These are phyloP conservation scores for Chlorodrepanis virens DNA, from an alignment of 2,113 vertebrate genomes.

Conservation along the genomic window DNA sequence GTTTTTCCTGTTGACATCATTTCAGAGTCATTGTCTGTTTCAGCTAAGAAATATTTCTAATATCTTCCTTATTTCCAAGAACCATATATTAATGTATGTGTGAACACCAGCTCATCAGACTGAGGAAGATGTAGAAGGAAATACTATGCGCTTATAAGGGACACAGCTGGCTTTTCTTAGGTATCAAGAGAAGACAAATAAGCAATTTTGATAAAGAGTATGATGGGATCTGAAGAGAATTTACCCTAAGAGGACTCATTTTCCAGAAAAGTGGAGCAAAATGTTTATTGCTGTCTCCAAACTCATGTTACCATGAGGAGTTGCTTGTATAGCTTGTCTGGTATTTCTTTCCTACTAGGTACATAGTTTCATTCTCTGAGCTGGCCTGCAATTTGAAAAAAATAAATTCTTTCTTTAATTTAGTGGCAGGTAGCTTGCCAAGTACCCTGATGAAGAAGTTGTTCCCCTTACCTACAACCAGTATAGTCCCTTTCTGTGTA, in stretches of 20 bases:
- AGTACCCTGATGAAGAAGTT: neutral
- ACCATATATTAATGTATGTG: neutral
- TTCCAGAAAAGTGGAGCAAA: neutral
- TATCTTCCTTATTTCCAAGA: neutral
- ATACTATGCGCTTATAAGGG: neutral
- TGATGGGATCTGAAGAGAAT: neutral
- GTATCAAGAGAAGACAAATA: neutral
- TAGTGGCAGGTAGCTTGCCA: neutral
- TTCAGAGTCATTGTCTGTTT: conserved; percentile 5
- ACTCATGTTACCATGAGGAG: neutral
- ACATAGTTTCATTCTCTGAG: neutral
- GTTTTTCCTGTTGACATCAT: neutral
- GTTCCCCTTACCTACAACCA: neutral
- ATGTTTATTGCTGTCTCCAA: neutral
- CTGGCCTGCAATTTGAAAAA: neutral
- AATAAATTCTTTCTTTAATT: neutral
- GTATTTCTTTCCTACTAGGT: neutral
- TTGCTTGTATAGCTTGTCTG: neutral
- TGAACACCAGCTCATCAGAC: neutral
- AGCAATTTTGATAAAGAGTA: neutral
- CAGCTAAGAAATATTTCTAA: neutral
- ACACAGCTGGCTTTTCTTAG: neutral
- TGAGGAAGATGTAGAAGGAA: neutral
- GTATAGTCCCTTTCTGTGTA: neutral
- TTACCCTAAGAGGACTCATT: neutral